Evolutionary conservation across 2,888 invertebrate genomes (phyloP).

Genomic region (Eurytoma adleriae): DNA sequence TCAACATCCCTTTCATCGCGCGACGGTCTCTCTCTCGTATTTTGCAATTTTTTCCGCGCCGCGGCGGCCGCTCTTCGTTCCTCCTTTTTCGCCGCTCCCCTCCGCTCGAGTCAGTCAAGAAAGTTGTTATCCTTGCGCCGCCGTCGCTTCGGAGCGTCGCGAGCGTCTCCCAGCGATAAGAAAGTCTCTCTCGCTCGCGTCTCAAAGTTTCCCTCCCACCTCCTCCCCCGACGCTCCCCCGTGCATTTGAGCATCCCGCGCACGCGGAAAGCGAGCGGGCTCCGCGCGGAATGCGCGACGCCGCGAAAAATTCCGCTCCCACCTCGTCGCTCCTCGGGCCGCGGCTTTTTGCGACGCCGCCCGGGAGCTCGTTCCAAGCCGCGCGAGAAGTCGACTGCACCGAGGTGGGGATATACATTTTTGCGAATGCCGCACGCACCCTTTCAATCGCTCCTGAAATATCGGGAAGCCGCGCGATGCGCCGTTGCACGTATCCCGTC

Average conservation of each 20-base stretch:
- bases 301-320: slow-evolving; percentile 32
- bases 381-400: background rate
- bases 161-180: slow-evolving; percentile 37
- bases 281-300: slow-evolving; percentile 19
- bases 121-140: slow-evolving; percentile 56
- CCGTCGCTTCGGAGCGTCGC: slow-evolving; percentile 30
- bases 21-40: background rate
- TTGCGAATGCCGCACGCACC: background rate
- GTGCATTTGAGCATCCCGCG: slow-evolving; percentile 32
- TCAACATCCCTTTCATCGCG: slow-evolving; percentile 42
- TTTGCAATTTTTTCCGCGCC: slow-evolving; percentile 41
- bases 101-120: slow-evolving; percentile 30
- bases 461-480: background rate
- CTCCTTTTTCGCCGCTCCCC: slow-evolving; percentile 28
- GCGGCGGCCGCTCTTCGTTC: background rate
- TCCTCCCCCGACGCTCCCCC: slow-evolving; percentile 10
- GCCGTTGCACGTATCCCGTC: background rate
- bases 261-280: slow-evolving; percentile 30
- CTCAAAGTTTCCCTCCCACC: slow-evolving; percentile 25
- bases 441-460: background rate
- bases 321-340: background rate
- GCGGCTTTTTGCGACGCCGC: background rate
- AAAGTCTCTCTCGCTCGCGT: slow-evolving; percentile 44
- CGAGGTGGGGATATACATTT: background rate
- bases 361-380: background rate